Evolutionary conservation across 2,797 vertebrate species (phyloP).

Genomic region (Scarus forsteni): DNA sequence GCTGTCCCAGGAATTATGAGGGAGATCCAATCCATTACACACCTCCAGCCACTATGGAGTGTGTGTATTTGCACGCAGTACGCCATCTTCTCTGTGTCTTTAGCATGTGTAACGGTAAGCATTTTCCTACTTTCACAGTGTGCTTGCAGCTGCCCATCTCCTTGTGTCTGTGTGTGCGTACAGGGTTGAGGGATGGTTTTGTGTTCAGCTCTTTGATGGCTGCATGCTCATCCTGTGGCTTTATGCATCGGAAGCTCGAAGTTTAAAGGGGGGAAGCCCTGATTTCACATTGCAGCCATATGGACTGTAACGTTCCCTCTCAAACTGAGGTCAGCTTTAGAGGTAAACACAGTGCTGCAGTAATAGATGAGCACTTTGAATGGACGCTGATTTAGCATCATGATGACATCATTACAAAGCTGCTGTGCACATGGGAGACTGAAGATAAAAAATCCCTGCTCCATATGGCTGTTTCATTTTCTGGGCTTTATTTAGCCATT

Average conservation of each 20-base stretch:
- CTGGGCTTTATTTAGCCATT: conserved; percentile 29
- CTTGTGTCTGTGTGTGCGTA: conserved; percentile 19
- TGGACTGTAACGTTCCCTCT: conserved; percentile 39
- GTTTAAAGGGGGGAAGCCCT: conserved; percentile 56
- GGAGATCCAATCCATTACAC: conserved; percentile 83
- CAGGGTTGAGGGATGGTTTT: conserved; percentile 57
- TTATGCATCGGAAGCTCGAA: conserved; percentile 60
- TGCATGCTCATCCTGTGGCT: conserved; percentile 51
- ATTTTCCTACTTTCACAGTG: conserved; percentile 49
- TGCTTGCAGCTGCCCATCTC: conserved; percentile 64
- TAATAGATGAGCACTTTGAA: conserved; percentile 52
- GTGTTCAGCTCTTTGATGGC: conserved; percentile 66
- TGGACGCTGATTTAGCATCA: conserved; percentile 21
- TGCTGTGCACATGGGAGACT: conserved; percentile 51
- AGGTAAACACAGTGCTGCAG: conserved; percentile 54
- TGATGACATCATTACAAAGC: conserved; percentile 60
- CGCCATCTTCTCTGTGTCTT: conserved; percentile 52
- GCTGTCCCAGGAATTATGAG: conserved; percentile 75
- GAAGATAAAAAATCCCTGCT: conserved; percentile 23
- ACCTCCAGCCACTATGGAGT: conserved; percentile 66
- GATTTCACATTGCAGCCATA: conserved; percentile 66
- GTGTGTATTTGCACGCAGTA: conserved; percentile 47
- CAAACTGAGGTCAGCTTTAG: conserved; percentile 29
- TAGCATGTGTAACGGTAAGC: conserved; percentile 45
- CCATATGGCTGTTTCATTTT: conserved; percentile 29